phyloP scores from a whole-genome alignment of 2,113 vertebrate species.

The Strigops habroptila region DNA sequence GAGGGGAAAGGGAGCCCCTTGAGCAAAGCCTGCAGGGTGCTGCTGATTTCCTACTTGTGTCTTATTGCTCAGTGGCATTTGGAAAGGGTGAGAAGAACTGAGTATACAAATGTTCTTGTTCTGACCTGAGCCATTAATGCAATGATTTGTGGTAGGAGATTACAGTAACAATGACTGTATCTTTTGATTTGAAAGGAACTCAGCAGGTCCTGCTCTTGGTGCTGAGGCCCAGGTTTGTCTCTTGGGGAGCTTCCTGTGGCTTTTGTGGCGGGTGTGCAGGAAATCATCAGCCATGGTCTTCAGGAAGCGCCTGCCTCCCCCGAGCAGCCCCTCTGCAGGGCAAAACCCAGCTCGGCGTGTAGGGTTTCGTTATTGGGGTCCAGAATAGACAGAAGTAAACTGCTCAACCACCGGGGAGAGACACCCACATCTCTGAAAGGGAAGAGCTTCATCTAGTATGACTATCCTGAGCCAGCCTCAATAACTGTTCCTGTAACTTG shows the following conservation, averaged over 20 bases:
- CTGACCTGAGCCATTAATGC: not conserved
- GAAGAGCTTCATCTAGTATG: not conserved
- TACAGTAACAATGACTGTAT: not conserved
- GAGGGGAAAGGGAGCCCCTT: not conserved
- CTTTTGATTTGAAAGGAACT: not conserved
- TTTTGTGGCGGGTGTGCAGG: slow-evolving; percentile 45
- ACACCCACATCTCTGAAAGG: not conserved
- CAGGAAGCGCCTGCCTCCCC: slow-evolving; percentile 31
- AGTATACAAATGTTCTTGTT: not conserved
- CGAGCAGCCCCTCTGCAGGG: not conserved
- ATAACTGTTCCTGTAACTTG: not conserved
- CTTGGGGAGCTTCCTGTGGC: slow-evolving; percentile 29
- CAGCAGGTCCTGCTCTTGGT: not conserved
- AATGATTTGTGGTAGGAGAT: slow-evolving; percentile 1
- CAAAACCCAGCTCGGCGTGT: not conserved
- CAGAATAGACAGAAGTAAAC: slow-evolving; percentile 6
- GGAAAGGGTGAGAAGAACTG: not conserved
- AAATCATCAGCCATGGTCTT: slow-evolving; percentile 22
- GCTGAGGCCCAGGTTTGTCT: not conserved
- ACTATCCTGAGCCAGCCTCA: not conserved
- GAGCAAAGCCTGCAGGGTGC: not conserved
- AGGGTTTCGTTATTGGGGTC: slow-evolving; percentile 14
- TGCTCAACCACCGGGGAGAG: not conserved
- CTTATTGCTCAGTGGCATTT: not conserved
- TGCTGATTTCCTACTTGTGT: not conserved